Evolutionary conservation across 2,888 invertebrate species (phyloP), one percentile per base, ranked within the genome.

Genomic region (Thumatha senex): DNA sequence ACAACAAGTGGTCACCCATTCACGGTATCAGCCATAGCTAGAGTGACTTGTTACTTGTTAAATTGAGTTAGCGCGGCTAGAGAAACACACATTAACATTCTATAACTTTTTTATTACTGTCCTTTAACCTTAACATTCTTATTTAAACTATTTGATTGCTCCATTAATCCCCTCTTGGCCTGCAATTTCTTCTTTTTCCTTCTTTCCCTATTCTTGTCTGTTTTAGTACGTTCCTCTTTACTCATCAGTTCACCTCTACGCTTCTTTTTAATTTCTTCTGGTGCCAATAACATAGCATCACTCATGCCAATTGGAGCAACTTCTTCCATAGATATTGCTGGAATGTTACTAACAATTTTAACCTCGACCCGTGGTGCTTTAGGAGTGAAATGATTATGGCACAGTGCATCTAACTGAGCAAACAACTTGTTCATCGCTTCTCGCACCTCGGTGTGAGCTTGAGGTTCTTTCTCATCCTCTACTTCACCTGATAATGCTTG

Each of bases 381-480:
- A 0, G 99, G 99, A 40, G 98, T 98, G 74, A 96, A 99, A 82
- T 98, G 97, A 84, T 96, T 98, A 82, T 99, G 98, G 0, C 96
- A 96, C 11, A 99, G 90, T 0, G 98, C 97, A 86, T 99, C 98
- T 36, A 99, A 89, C 82, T 98, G 96, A 0, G 93, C 80, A 74
- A 99, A 98, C 5, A 99, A 79, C 0, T 93, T 89, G 10, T 92
- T 89, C 95, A 98, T 96, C 63, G 94, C 87, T 50, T 93, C 92
- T 61, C 94, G 93, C 31, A 99, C 96, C 82, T 96, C 95, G 54
- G 93, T 94, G 73, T 98, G 97, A 55, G 94, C 93, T 65, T 96
- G 94, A 0, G 96, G 95, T 77, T 95, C 95, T 18, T 86, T 82
- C n/a, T 89, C 87, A 40, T 94, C 94, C 63, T 93, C 91, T 31